Evolutionary conservation across 2,888 invertebrate genomes (phyloP).

Genomic region (Sinotaia quadrata): DNA sequence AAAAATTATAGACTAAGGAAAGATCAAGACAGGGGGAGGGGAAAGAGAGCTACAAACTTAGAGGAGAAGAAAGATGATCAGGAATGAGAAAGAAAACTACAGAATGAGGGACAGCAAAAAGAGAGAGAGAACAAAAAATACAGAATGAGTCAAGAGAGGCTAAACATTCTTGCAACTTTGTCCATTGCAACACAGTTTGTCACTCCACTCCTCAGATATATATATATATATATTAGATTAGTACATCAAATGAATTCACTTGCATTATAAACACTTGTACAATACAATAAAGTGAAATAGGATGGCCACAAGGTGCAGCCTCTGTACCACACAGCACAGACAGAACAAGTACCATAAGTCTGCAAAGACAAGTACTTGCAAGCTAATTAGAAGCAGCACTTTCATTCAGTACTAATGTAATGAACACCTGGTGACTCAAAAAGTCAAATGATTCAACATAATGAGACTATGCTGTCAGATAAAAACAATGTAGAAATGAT

Average conservation of each 20-base stretch:
- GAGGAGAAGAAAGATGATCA: constrained; percentile 11
- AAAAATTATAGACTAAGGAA: too few species aligned
- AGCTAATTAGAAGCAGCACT: constrained; percentile 3
- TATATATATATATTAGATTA: constrained; percentile 6
- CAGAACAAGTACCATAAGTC: neutral
- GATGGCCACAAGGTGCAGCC: neutral
- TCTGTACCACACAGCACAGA: neutral
- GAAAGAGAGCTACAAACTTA: too few species aligned
- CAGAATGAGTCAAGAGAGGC: neutral
- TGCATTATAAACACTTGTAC: constrained; percentile 29
- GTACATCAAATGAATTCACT: constrained; percentile 12
- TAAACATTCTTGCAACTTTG: constrained; percentile 5
- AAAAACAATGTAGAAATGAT: neutral
- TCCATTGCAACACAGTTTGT: constrained; percentile 8
- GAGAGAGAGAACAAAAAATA: neutral
- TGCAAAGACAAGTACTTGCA: neutral
- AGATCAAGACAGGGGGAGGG: too few species aligned
- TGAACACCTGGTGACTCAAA: constrained; percentile 2
- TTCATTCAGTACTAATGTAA: constrained; percentile 3
- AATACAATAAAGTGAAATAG: constrained; percentile 13
- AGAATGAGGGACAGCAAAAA: neutral
- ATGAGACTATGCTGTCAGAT: neutral
- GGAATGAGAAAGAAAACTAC: constrained; percentile 9
- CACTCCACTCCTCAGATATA: constrained; percentile 6
- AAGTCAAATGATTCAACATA: neutral